Base-by-base conservation (phyloP, 2,797 vertebrate species). In the Lagocephalus sceleratus region DNA sequence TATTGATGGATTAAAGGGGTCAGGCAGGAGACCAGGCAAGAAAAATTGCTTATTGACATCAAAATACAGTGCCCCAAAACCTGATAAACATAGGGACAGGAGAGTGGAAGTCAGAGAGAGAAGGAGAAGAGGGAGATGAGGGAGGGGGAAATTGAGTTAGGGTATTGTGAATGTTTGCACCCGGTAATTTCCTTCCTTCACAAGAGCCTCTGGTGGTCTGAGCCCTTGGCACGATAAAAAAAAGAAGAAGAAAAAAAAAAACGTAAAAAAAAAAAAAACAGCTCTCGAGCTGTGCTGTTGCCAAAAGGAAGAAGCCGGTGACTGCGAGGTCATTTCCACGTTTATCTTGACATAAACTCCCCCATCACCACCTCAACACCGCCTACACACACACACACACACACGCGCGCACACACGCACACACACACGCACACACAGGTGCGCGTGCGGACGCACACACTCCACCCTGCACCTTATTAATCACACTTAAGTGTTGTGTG, bases 21-120 rank as follows among this genome's bases (percentile, higher is more conserved):
- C 96, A 97, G 96, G 94, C 95, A 95, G 95, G 94, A 98, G 96
- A 98, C 93, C 93, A 93, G 96, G 94, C 95, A 98, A 94, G 96
- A 99, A 98, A 99, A 99, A 99, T 99, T 99, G 96, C 97, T 99
- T 98, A 99, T 99, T 99, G 97, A 99, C 96, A 98, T 99, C 96
- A 99, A 99, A 99, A 99, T 99, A 99, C 96, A 98, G 96, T 97
- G 94, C 94, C 95, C 94, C 96, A 93, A 94, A 97, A 97, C 94
- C 97, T 96, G 95, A 98, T 99, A 99, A 99, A 99, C 96, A 98
- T 95, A 95, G 95, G 96, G 94, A 94, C 88, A 90, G 89, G 86
- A 90, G 89, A 91, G 88, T 87, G 82, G 87, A 85, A 87, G 88
- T 85, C 78, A 78, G 84, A 77, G 78, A 79, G 78, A 82, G 82